Evolutionary conservation across 2,113 vertebrate species (phyloP), one percentile per base, ranked within the genome.

Genomic region (Gymnogyps californianus): DNA sequence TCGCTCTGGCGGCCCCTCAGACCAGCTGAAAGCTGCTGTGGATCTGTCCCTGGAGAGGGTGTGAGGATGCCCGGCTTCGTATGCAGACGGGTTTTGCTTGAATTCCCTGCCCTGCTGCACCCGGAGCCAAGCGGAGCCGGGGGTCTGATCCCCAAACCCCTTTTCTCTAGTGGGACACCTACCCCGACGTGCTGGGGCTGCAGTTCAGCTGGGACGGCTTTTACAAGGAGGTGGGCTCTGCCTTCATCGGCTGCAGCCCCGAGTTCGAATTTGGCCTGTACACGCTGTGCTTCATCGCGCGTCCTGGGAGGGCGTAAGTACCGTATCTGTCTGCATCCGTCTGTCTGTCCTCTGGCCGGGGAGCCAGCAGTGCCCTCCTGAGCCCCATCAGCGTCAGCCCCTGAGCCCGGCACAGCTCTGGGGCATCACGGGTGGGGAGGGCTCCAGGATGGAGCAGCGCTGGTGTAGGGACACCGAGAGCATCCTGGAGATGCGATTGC

Each of bases 191-290:
- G 26, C 31, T 99, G 92, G 99, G 99, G 11, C 98, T 99, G 97
- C 99, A 99, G 98, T 99, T 99, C 96, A 97, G 76, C 58, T 99
- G 99, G 99, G 98, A 99, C 0, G 99, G 99, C 16, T 99, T 98
- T 96, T 99, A 95, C 93, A 99, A 99, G 88, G 98, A 99, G 97
- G 98, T 99, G 19, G 99, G 99, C 11, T 98, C 99, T 2, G 98
- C 98, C 5, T 98, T 99, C 96, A 99, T 99, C 3, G 99, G 99
- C 96, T 98, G 88, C 97, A 99, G 99, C 95, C 99, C 99, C 0
- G 99, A 99, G 89, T 99, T 99, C 19, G 99, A 99, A 86, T 98
- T 99, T 22, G 99, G 98, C 2, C 77, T 99, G 13, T 99, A 99
- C 96, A 98, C 98, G 2, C 92, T 99, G 69, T 99, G 99, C 97